A percentile compares a stretch with the other conserved stretches of the same genome.
Evolutionary conservation across 2,888 invertebrate genomes (phyloP).

Genomic region (Isoperla grammatica): DNA sequence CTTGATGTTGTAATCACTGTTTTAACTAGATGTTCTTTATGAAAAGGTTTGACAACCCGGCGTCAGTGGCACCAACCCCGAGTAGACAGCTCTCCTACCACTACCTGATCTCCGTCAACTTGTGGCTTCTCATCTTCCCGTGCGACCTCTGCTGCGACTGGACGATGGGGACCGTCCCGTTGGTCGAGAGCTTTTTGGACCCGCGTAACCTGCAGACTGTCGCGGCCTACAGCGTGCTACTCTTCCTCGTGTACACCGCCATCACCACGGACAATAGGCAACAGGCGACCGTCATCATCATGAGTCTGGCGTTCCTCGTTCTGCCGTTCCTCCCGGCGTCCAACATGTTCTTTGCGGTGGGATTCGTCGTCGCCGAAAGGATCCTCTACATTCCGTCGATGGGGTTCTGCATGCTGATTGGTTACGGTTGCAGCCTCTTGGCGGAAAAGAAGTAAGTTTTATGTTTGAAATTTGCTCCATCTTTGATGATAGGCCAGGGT

Average conservation of each 20-base stretch:
- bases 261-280: slow-evolving; percentile 50
- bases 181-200: slow-evolving; percentile 75
- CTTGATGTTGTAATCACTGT: too few relatives aligned
- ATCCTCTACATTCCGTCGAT: slow-evolving; percentile 95
- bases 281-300: slow-evolving; percentile 9
- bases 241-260: slow-evolving; percentile 51
- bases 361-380: slow-evolving; percentile 94
- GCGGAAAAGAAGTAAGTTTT: slow-evolving; percentile 52
- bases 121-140: slow-evolving; percentile 85
- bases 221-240: slow-evolving; percentile 57
- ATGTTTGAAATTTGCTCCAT: too few relatives aligned
- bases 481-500: too few relatives aligned
- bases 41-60: slow-evolving; percentile 90
- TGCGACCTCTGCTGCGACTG: slow-evolving; percentile 93
- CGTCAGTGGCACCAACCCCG: slow-evolving; percentile 81
- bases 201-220: slow-evolving; percentile 75
- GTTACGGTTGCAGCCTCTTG: slow-evolving; percentile 74
- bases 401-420: slow-evolving; percentile 92
- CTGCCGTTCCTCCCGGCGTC: slow-evolving; percentile 94
- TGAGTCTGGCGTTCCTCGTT: slow-evolving; percentile 77
- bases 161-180: slow-evolving; percentile 95
- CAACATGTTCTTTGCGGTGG: slow-evolving; percentile 95
- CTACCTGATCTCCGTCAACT: slow-evolving; percentile 85
- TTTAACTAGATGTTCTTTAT: too few relatives aligned
- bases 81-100: slow-evolving; percentile 85